Conservation (phyloP, 2,797 vertebrate genomes). For the Poecilia velifera region DNA sequence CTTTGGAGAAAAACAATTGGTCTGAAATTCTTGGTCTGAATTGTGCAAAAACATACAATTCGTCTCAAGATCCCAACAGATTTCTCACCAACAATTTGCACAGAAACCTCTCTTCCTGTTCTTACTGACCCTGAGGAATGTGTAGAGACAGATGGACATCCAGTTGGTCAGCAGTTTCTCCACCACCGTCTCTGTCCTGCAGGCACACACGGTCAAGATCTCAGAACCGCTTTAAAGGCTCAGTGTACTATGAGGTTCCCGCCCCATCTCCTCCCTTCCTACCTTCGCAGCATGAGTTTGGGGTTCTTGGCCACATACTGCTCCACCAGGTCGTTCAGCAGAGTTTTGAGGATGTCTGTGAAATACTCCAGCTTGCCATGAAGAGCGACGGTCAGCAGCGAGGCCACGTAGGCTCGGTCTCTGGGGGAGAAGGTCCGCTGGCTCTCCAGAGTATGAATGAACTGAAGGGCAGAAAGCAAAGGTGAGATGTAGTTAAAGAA, state of each 20-base stretch:
- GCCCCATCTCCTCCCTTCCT: neutral
- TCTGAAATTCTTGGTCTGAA: neutral
- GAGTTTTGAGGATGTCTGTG: constrained; percentile 96
- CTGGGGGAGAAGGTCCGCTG: constrained; percentile 95
- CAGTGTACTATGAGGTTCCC: accelerated
- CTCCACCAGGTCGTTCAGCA: constrained; percentile 94
- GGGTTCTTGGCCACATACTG: constrained; percentile 98
- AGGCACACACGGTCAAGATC: constrained; percentile 20
- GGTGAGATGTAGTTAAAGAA: neutral
- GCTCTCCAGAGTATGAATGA: constrained; percentile 97
- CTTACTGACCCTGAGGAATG: constrained; percentile 89
- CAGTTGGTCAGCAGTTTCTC: constrained; percentile 98
- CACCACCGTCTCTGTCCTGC: constrained; percentile 96
- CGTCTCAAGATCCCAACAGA: neutral
- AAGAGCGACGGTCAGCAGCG: constrained; percentile 92
- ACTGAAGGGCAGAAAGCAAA: constrained; percentile 74
- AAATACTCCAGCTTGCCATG: constrained; percentile 98
- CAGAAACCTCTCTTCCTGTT: neutral
- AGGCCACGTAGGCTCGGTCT: constrained; percentile 95
- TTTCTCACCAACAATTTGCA: neutral
- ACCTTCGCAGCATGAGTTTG: constrained; percentile 97
- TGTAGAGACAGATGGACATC: constrained; percentile 98
- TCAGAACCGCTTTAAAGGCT: neutral
- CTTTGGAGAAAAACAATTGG: neutral
- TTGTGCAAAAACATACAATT: neutral